These are phyloP conservation scores for Ecliptopera silaceata DNA, from an alignment of 2,888 invertebrate species.

Conservation along the genomic window DNA sequence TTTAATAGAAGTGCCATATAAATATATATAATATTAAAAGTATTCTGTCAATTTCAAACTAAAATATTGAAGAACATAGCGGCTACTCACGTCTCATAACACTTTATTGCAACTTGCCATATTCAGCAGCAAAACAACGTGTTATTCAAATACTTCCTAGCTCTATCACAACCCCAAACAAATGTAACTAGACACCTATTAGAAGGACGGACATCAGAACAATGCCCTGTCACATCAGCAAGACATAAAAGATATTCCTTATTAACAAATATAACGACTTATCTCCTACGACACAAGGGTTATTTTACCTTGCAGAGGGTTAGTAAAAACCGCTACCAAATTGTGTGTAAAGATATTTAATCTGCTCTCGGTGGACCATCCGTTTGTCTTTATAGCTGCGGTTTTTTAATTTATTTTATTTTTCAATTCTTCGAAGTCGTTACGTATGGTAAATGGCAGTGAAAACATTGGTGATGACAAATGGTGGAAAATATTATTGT, in stretches of 20 bases:
- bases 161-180: constrained; percentile 28
- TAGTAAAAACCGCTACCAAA: constrained; percentile 47
- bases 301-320: constrained; percentile 26
- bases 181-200: constrained; percentile 45
- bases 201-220: constrained; percentile 37
- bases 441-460: constrained; percentile 25
- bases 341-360: constrained; percentile 72
- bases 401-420: constrained; percentile 46
- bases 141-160: constrained; percentile 10
- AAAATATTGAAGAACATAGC: no score
- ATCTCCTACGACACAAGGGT: constrained; percentile 31
- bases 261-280: constrained; percentile 43
- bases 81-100: no score
- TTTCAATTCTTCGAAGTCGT: constrained; percentile 28
- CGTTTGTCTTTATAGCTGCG: constrained; percentile 53
- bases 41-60: no score
- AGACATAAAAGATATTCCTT: constrained; percentile 42
- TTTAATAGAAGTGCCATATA: no score
- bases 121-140: no score
- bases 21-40: no score
- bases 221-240: constrained; percentile 24
- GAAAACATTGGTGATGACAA: constrained; percentile 27
- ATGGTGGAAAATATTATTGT: constrained; percentile 1
- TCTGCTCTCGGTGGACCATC: constrained; percentile 61
- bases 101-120: no score